Base-by-base conservation (phyloP, 2,888 invertebrate genomes). In the Diaprepes abbreviatus region DNA sequence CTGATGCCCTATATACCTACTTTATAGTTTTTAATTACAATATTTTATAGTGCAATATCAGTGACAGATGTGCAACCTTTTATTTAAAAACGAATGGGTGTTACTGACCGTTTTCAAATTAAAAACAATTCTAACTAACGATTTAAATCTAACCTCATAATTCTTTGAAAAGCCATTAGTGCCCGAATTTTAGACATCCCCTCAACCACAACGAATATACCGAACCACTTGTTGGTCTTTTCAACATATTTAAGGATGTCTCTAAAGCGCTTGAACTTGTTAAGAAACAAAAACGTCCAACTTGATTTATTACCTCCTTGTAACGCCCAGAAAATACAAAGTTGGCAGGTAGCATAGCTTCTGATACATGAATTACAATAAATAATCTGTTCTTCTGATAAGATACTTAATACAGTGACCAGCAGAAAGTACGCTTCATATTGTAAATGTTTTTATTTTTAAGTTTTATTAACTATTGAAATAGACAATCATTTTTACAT, bases 281-380 rank as follows among this genome's bases (percentile, higher is more conserved):
- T 60, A 66, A 33, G 60, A 62, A 66, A 66, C 68, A 63, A 68
- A 68, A 68, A 63, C 35, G 68, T 68, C 68, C 60, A 57, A 58
- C 17, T 54, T 68, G 68, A 68, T 68, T 68, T 68, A 68, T 68
- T 54, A 54, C 43, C 65, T 63, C 10, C 54, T 57, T 33, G 48
- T 19, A 63, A 63, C 63, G 68, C 63, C 57, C 68, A 38, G 21
- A 52, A 66, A 57, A 66, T 59, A 59, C 59, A 66, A 45, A 33
- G 62, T 68, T 68, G 68, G 54, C 68, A 68, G 68, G 68, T 68
- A 68, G 63, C 48, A 62, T 28, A 63, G 68, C 68, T 68, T 68
- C 68, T 63, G 68, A 62, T 68, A 63, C 55, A 43, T 63, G 45
- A 63, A 57, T 65, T 65, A 65, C 63, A 43, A 59, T 45, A 58